Conservation (phyloP, 1,140 invertebrate species). For the Dysdera silvatica region DNA sequence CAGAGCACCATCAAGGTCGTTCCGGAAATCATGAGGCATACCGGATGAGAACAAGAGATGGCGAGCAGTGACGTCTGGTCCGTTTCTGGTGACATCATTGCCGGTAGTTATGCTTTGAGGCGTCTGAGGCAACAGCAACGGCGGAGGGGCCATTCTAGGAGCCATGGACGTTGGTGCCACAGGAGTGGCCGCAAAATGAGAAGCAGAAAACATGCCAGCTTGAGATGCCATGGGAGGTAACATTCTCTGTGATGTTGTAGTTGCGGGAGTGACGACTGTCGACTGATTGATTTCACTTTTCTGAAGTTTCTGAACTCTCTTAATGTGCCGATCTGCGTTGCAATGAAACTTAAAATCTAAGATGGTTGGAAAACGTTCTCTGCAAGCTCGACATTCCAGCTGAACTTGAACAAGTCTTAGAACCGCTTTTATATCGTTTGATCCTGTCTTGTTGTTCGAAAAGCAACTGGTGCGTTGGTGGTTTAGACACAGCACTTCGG, state of each 20-base stretch:
- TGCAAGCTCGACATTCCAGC: constrained; percentile 61
- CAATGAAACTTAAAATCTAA: constrained; percentile 59
- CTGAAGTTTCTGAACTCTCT: constrained; percentile 27
- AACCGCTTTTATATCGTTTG: constrained; percentile 35
- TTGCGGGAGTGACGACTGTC: not conserved
- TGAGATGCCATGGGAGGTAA: constrained; percentile 5
- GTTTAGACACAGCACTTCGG: constrained; percentile 57
- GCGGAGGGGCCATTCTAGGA: constrained; percentile 11
- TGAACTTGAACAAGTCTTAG: constrained; percentile 49
- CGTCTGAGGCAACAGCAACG: constrained; percentile 21
- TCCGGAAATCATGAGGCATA: constrained; percentile 11
- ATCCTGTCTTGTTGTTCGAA: constrained; percentile 8
- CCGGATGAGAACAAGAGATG: constrained; percentile 18
- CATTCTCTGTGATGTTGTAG: constrained; percentile 1
- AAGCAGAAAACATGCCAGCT: not conserved
- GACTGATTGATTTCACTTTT: constrained; percentile 1
- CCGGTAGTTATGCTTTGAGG: not conserved
- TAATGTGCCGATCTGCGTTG: constrained; percentile 48
- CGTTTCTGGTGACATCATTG: constrained; percentile 11
- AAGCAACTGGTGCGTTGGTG: constrained; percentile 56
- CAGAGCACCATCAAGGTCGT: constrained; percentile 20
- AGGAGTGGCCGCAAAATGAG: constrained; percentile 21
- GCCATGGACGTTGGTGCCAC: constrained; percentile 15
- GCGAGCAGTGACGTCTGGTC: constrained; percentile 9
- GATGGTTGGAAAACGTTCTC: constrained; percentile 48